Percentiles rank a stretch among this genome's conserved stretches.
Conservation (phyloP, 2,888 invertebrate species). For the Plagiodera versicolora region DNA sequence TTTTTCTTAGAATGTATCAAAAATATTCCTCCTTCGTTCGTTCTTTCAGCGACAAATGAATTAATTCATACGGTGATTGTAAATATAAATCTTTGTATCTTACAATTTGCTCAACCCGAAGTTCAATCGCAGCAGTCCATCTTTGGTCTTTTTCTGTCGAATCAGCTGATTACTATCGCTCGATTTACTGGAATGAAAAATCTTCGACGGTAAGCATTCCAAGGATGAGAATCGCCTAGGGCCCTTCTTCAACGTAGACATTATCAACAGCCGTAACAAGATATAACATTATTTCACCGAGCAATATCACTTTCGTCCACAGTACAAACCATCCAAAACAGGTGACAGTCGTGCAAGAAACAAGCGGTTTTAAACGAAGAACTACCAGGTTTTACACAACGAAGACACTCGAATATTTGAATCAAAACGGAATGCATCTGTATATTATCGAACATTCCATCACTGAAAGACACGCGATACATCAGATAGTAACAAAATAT, state of each 20-base stretch:
- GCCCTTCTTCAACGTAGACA: constrained; percentile 25
- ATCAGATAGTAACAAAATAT: neutral
- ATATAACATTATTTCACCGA: neutral
- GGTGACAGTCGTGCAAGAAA: neutral
- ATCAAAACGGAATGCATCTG: no score
- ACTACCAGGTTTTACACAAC: neutral
- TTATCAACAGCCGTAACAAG: neutral
- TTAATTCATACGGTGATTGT: no score
- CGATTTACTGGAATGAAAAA: constrained; percentile 38
- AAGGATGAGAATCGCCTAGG: constrained; percentile 43
- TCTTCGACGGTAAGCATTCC: constrained; percentile 42
- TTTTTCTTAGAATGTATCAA: no score
- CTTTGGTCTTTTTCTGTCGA: neutral
- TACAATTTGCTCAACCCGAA: neutral
- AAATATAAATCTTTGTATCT: neutral
- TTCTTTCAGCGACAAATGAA: no score
- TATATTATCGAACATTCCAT: neutral
- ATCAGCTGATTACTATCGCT: constrained; percentile 37
- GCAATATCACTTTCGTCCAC: neutral
- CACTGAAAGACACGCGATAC: neutral
- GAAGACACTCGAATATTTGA: no score
- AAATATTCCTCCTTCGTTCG: no score
- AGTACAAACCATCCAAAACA: neutral
- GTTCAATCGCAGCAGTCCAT: neutral
- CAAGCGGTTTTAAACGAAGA: neutral